phyloP scores from a whole-genome alignment of 1,140 invertebrate genomes.

The Lucilia cuprina region DNA sequence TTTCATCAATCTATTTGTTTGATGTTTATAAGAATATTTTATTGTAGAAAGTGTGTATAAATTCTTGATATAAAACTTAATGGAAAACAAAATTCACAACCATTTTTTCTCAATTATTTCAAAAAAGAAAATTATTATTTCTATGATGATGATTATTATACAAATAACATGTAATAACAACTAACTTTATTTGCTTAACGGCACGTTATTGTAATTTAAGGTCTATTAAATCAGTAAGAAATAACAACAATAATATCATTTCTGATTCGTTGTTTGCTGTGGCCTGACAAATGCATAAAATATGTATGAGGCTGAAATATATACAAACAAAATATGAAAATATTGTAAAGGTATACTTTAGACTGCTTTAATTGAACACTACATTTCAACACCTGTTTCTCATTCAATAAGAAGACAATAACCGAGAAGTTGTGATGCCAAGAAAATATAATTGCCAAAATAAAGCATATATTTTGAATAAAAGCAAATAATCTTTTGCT shows the following conservation, averaged over 20 bases:
- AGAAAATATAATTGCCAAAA: not conserved
- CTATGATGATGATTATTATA: not conserved
- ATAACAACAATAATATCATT: too few species aligned
- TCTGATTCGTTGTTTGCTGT: not conserved
- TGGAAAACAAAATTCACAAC: too few species aligned
- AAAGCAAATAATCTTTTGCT: too few species aligned
- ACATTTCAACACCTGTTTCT: not conserved
- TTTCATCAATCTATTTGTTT: too few species aligned
- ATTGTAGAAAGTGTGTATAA: too few species aligned
- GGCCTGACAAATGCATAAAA: not conserved
- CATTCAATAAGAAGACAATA: not conserved
- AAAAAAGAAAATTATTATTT: not conserved
- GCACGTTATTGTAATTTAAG: not conserved
- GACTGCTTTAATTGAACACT: not conserved
- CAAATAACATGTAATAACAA: not conserved
- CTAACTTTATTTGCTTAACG: not conserved
- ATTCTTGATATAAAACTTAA: too few species aligned
- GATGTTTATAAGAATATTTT: too few species aligned
- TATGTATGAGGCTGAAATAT: not conserved
- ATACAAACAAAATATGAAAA: not conserved
- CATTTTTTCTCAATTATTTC: too few species aligned
- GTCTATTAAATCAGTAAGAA: not conserved
- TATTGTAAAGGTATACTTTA: not conserved
- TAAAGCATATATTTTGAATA: not conserved
- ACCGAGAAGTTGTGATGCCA: not conserved